Conservation (phyloP, 64 coral and sea anemone genomes). For the Dendronephthya gigantea region DNA sequence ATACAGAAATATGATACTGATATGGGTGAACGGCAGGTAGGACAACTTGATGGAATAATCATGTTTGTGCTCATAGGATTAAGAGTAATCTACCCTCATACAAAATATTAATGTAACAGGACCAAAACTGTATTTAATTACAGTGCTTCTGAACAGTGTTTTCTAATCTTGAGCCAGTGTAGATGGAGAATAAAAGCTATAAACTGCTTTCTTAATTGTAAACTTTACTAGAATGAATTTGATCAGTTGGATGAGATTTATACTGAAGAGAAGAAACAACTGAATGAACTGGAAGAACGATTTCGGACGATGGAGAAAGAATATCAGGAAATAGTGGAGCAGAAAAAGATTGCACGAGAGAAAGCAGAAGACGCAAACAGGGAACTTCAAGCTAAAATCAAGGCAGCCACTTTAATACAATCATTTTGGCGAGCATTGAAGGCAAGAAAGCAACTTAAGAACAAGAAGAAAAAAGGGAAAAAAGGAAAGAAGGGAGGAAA, state of each 20-base stretch:
- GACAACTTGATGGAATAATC: neutral
- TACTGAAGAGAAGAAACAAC: slow-evolving; percentile 86
- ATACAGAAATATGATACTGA: slow-evolving; percentile 94
- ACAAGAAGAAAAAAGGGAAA: slow-evolving; percentile 68
- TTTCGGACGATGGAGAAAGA: slow-evolving; percentile 83
- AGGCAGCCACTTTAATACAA: slow-evolving; percentile 76
- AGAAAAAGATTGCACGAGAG: slow-evolving; percentile 76
- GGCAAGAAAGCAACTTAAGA: slow-evolving; percentile 80
- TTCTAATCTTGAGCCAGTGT: too few relatives aligned
- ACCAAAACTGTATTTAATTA: too few relatives aligned
- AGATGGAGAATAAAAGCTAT: too few relatives aligned
- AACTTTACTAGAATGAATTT: slow-evolving; percentile 69
- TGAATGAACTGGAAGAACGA: slow-evolving; percentile 79
- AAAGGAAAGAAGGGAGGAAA: slow-evolving; percentile 28
- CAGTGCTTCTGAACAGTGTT: neutral
- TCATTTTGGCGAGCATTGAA: slow-evolving; percentile 82
- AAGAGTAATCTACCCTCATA: too few relatives aligned
- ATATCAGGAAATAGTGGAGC: slow-evolving; percentile 72
- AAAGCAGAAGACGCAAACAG: slow-evolving; percentile 81
- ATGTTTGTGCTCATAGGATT: too few relatives aligned
- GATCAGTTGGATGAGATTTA: slow-evolving; percentile 84
- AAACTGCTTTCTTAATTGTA: too few relatives aligned
- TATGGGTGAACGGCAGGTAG: slow-evolving; percentile 96
- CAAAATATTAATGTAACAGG: too few relatives aligned
- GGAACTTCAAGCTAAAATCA: slow-evolving; percentile 76